Conservation (phyloP, 2,113 vertebrate species). For the Panurus biarmicus region DNA sequence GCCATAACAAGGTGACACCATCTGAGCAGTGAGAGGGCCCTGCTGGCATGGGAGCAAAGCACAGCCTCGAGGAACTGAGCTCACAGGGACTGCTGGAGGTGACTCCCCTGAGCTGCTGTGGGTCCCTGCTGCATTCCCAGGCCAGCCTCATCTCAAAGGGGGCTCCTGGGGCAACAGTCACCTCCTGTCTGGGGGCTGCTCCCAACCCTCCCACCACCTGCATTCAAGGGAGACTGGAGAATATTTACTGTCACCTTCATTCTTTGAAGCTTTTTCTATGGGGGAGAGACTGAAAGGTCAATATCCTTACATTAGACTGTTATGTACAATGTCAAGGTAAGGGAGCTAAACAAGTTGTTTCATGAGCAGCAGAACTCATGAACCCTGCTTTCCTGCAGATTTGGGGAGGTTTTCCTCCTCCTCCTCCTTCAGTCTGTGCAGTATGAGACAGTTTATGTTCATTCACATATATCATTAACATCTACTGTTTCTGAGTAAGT, state of each 20-base stretch:
- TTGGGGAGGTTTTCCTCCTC: not conserved
- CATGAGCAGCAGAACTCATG: not conserved
- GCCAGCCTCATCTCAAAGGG: not conserved
- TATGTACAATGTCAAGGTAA: not conserved
- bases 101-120: rapidly evolving
- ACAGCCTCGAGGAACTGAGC: not conserved
- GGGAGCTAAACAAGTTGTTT: not conserved
- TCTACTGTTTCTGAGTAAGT: not conserved
- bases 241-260: not conserved
- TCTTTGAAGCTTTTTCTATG: not conserved
- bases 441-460: not conserved
- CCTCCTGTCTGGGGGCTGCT: not conserved
- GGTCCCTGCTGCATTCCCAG: not conserved
- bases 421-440: not conserved
- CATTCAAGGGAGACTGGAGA: not conserved
- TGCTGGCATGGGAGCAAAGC: not conserved
- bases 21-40: not conserved
- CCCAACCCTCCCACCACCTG: not conserved
- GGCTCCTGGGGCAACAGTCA: not conserved
- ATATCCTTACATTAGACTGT: not conserved
- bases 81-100: not conserved
- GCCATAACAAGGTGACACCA: not conserved
- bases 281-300: not conserved
- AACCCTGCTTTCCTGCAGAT: not conserved
- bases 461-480: not conserved